These are phyloP conservation scores for Doryteuthis pealeii DNA, from an alignment of 1,140 invertebrate species.

Conservation along the genomic window DNA sequence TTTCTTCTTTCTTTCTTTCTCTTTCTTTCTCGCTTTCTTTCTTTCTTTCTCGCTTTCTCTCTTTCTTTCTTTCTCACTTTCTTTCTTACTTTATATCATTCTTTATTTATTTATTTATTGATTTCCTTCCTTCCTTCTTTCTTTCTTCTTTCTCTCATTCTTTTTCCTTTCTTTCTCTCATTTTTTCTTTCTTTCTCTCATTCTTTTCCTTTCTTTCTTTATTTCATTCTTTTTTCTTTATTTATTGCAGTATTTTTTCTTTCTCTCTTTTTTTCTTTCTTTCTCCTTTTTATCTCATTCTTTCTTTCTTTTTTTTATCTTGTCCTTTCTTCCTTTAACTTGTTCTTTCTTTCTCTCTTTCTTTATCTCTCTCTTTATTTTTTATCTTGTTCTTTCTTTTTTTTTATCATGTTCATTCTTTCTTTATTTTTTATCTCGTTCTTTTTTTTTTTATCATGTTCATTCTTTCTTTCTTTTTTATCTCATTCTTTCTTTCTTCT, in stretches of 20 bases:
- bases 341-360: neutral
- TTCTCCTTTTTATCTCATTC: neutral
- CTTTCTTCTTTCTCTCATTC: constrained; percentile 20
- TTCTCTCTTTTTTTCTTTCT: constrained; percentile 20
- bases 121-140: neutral
- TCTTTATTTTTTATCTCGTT: neutral
- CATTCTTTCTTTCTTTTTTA: neutral
- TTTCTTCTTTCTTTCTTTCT: too few species aligned
- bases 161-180: neutral
- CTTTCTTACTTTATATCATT: too few species aligned
- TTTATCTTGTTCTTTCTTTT: neutral
- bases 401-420: neutral
- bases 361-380: neutral
- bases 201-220: too few species aligned
- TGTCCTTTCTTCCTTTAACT: neutral
- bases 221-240: neutral
- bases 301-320: neutral
- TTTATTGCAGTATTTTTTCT: constrained; percentile 5
- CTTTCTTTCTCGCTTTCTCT: too few species aligned
- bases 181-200: too few species aligned
- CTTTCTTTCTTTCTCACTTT: too few species aligned
- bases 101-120: too few species aligned
- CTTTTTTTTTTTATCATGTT: neutral
- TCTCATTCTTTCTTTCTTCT: neutral
- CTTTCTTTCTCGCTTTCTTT: too few species aligned